Evolutionary conservation across 2,797 vertebrate genomes (phyloP), one percentile per base, ranked within the genome.

Genomic region (Siniperca scherzeri): DNA sequence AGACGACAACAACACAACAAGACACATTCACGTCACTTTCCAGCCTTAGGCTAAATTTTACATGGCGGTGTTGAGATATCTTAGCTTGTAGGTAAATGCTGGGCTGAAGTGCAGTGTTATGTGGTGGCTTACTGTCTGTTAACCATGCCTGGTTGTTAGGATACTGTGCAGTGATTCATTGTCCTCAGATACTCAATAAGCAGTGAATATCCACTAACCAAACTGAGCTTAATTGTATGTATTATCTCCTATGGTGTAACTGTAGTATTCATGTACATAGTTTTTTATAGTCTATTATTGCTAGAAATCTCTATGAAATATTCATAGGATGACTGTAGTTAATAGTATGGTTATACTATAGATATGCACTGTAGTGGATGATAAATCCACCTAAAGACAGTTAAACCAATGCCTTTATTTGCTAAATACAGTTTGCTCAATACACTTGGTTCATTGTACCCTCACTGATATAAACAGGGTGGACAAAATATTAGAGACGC

Each of bases 131-230:
- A 42, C 70, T 81, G 77, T 75, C 57, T 84, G 64, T 25, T 67
- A 71, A 70, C 44, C 78, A 85, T 88, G 83, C 70, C 68, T 82
- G 70, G 60, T 74, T 83, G 78, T 67, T 59, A 52, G 74, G 75
- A 56, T 52, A 78, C 83, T 77, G 68, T 78, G 83, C 78, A 79
- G 22, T 80, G 83, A 86, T 74, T 87, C 81, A 81, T 84, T 78
- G 85, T 89, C 78, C 59, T 62, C 55, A 70, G 38, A 44, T 48
- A n/a, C 33, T n/a, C 64, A 48, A 17, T 4, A 53, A 85, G 55
- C 36, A 68, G 56, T 72, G 27, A 36, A 14, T 44, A 78, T 52
- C 66, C 66, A 74, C 16, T 30, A 22, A 65, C n/a, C 14, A 50
- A 10, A 42, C n/a, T 48, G 10, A 70, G 66, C 69, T 59, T 22